Evolutionary conservation across 2,113 vertebrate species (phyloP).

Genomic region (Lethenteron reissneri): DNA sequence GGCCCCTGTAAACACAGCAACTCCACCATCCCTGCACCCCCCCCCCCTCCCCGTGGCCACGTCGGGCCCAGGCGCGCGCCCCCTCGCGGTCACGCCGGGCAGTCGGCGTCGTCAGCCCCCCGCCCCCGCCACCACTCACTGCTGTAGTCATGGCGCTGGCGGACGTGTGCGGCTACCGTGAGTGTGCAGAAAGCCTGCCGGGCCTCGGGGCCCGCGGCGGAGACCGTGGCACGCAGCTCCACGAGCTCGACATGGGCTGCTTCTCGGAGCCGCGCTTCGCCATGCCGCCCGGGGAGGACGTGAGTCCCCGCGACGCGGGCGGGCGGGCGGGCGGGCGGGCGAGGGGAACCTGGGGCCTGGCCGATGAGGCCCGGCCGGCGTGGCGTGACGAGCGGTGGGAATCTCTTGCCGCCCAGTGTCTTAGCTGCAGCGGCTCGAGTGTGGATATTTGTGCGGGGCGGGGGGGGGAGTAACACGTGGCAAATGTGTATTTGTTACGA

Average conservation of each 20-base stretch:
- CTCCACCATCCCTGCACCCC: no score
- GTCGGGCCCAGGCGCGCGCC: no score
- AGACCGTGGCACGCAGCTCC: neutral
- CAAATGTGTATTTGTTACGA: no score
- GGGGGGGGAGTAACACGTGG: neutral
- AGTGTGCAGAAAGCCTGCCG: neutral
- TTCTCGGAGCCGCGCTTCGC: neutral
- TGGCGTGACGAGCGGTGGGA: neutral
- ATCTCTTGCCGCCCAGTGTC: neutral
- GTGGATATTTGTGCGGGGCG: neutral
- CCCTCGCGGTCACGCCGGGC: no score
- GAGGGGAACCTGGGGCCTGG: neutral
- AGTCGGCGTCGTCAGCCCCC: no score
- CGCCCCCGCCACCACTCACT: no score
- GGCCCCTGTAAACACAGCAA: no score
- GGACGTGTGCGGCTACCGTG: conserved; percentile 1
- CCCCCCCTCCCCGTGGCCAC: no score
- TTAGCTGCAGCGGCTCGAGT: neutral
- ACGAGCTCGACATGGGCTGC: neutral
- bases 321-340: no score
- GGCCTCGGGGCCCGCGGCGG: neutral
- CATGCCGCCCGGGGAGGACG: neutral
- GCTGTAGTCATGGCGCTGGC: neutral
- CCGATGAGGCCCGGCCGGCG: neutral
- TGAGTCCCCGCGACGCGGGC: neutral